These are phyloP conservation scores for Nesidiocoris tenuis DNA, from an alignment of 2,888 invertebrate species.

Conservation along the genomic window DNA sequence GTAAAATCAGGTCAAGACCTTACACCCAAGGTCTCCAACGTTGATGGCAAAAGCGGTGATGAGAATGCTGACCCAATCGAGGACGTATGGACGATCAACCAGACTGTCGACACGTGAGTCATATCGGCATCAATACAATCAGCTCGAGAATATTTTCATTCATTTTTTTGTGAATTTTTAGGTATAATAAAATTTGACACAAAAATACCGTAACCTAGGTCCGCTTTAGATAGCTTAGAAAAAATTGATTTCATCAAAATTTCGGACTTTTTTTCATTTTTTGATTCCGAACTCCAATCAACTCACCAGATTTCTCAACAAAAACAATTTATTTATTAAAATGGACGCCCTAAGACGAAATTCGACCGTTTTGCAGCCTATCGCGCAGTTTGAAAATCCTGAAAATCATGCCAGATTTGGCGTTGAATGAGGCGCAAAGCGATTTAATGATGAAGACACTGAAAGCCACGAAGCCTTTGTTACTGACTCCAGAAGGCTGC, in stretches of 20 bases:
- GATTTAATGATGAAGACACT: conserved; percentile 3
- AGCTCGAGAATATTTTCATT: no score
- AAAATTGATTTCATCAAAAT: no score
- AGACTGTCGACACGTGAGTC: background rate
- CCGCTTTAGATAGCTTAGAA: no score
- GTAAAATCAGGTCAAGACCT: background rate
- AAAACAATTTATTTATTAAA: no score
- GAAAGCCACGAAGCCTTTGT: conserved; percentile 11
- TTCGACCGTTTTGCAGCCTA: background rate
- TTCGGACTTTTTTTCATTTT: no score
- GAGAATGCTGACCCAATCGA: background rate
- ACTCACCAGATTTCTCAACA: no score
- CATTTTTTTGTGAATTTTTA: no score
- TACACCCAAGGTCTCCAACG: background rate
- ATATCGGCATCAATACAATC: no score
- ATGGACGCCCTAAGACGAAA: background rate
- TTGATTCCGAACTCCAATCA: no score
- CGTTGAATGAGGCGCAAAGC: background rate
- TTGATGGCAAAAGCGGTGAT: background rate
- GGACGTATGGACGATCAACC: background rate
- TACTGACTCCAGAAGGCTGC: conserved; percentile 15
- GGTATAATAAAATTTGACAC: no score
- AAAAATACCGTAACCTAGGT: no score
- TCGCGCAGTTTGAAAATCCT: background rate
- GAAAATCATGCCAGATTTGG: background rate